Conservation (phyloP, 2,113 vertebrate genomes). For the Megaceryle torquata region DNA sequence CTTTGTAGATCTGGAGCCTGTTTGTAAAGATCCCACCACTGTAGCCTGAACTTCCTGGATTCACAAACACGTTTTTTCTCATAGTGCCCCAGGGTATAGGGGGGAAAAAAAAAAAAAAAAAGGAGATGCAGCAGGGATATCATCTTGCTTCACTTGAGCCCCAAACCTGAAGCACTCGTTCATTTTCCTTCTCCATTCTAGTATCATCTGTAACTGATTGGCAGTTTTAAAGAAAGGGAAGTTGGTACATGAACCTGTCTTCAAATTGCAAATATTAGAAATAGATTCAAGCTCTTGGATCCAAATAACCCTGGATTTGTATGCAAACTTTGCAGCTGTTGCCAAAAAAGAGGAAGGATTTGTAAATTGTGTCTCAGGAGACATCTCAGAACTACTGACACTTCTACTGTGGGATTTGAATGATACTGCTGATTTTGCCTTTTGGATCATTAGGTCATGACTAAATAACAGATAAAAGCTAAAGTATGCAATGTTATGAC, state of each 20-base stretch:
- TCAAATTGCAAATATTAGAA: background rate
- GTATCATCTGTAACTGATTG: background rate
- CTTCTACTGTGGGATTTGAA: background rate
- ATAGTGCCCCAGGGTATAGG: background rate
- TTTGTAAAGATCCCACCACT: background rate
- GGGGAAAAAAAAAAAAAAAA: background rate
- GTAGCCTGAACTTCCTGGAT: background rate
- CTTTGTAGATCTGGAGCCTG: background rate
- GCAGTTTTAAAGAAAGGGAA: background rate
- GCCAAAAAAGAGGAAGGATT: background rate
- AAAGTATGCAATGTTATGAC: conserved; percentile 12
- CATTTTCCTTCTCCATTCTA: background rate
- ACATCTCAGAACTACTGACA: background rate
- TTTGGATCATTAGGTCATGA: background rate
- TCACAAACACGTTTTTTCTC: background rate
- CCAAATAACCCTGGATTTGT: background rate
- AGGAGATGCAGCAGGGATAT: background rate
- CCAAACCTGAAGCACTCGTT: background rate
- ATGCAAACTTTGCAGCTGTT: background rate
- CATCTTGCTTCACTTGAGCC: background rate
- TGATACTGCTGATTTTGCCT: background rate
- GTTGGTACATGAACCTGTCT: background rate
- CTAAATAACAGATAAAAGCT: background rate
- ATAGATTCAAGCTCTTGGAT: background rate
- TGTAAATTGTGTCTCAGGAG: background rate